Percentiles rank a stretch among this genome's conserved stretches.
Evolutionary conservation across 1,140 invertebrate species (phyloP).

Genomic region (Drosophila kurseongensis): DNA sequence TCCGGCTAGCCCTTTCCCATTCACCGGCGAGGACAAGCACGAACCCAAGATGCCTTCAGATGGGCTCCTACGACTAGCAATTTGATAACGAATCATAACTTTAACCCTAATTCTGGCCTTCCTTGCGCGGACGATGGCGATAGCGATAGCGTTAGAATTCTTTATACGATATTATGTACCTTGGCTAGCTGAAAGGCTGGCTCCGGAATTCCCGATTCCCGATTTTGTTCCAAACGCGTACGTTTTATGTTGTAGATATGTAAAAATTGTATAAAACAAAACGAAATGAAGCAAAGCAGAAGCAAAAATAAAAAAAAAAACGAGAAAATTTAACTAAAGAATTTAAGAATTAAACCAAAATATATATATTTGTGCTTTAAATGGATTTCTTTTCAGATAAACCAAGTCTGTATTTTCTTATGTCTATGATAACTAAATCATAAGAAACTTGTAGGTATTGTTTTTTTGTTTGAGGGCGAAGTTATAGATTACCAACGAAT

Average conservation of each 20-base stretch:
- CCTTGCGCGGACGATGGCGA: conserved; percentile 7
- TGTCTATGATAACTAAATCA: too few relatives aligned
- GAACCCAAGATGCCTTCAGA: neutral
- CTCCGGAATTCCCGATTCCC: neutral
- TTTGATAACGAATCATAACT: conserved; percentile 25
- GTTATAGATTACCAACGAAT: neutral
- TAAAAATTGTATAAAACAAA: conserved; percentile 72
- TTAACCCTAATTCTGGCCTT: conserved; percentile 24
- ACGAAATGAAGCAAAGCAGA: conserved; percentile 42
- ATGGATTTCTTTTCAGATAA: too few relatives aligned
- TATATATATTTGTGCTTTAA: neutral
- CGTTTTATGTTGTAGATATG: conserved; percentile 79
- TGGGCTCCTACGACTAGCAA: conserved; percentile 3
- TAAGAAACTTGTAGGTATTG: too few relatives aligned
- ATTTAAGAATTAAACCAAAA: conserved; percentile 17
- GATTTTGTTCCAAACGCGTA: conserved; percentile 23
- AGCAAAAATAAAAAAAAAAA: conserved; percentile 9
- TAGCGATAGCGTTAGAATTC: conserved; percentile 46
- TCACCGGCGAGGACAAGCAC: neutral
- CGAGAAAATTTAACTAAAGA: conserved; percentile 17
- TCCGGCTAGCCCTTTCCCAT: conserved; percentile 15
- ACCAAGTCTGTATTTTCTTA: too few relatives aligned
- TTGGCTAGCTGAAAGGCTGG: conserved; percentile 39
- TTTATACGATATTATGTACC: conserved; percentile 66
- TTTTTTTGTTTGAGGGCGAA: too few relatives aligned